Evolutionary conservation across 2,113 vertebrate genomes (phyloP), one percentile per base, ranked within the genome.

Genomic region (Numida meleagris): DNA sequence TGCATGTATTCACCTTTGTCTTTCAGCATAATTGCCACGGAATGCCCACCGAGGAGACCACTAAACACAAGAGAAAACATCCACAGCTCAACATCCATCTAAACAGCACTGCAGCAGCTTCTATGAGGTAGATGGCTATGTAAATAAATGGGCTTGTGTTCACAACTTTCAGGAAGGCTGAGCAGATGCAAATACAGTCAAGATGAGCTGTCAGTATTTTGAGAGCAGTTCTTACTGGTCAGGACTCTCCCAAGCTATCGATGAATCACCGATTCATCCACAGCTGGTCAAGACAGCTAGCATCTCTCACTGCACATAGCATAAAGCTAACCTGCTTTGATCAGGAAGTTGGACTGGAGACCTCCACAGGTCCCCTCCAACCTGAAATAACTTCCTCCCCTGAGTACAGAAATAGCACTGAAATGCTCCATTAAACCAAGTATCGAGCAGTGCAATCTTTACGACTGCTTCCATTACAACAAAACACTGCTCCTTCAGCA

Each of bases 1-100:
- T 98, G 98, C 99, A 99, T 99, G 78, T 96, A 86, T 68, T 98
- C 98, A 11, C 99, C 99, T 92, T 98, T 98, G 33, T 99, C 99
- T 93, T 99, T 99, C 97, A 99, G 98, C 99, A 99, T 99, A 93
- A 99, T 97, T 4, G 99, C 99, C 98, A 99, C 98, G 3, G 99
- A 99, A 78, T 99, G 99, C 29, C 99, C 99, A 50, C 99, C 99
- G 75, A 99, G 96, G 80, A 99, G 98, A 93, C 99, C 99, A 48
- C 99, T 99, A 84, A 59, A 82, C 63, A 95, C 43, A 97, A 89
- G 48, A 95, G 46, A 95, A 80, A 53, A 29, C 1, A 91, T 34
- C 40, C 82, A 88, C 71, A 77, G 29, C 27, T 95, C 74, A 96
- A 20, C 9, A 57, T 67, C 63, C 16, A 71, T 10, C 25, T 86